Evolutionary conservation across 2,888 invertebrate species (phyloP).

Genomic region (Lasioglossum calceatum): DNA sequence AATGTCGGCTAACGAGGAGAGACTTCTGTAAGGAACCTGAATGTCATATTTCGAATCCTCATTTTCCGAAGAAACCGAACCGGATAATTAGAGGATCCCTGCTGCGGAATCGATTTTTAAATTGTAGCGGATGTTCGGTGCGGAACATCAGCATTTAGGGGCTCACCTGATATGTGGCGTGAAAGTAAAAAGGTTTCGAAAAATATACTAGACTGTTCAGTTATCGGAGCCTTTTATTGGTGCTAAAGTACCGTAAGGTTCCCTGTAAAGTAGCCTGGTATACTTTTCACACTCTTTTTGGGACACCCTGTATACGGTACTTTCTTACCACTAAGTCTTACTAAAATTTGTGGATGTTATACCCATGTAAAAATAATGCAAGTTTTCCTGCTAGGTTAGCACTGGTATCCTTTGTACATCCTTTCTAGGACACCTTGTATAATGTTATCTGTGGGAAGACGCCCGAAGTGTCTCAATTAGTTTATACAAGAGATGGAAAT

Average conservation of each 20-base stretch:
- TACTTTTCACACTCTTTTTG: neutral
- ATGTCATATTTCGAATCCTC: neutral
- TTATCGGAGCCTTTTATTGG: too few species aligned
- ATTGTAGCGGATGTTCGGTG: neutral
- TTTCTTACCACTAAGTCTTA: too few species aligned
- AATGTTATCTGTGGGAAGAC: too few species aligned
- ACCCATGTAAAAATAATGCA: too few species aligned
- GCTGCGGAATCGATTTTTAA: neutral
- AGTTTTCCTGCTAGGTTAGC: neutral
- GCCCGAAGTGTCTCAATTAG: too few species aligned
- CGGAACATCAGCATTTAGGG: neutral
- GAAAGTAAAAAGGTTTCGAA: too few species aligned
- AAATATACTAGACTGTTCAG: too few species aligned
- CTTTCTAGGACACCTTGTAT: neutral
- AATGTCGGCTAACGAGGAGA: slow-evolving; percentile 3
- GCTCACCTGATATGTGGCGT: too few species aligned
- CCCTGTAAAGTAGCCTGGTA: neutral
- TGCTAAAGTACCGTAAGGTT: neutral
- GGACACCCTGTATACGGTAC: too few species aligned
- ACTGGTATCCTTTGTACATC: neutral
- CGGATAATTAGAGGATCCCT: neutral
- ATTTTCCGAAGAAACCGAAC: neutral
- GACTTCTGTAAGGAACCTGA: neutral
- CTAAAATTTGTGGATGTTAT: too few species aligned
- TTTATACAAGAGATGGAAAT: too few species aligned